Conservation (phyloP, 2,113 vertebrate genomes). For the Sceloporus tristichus region DNA sequence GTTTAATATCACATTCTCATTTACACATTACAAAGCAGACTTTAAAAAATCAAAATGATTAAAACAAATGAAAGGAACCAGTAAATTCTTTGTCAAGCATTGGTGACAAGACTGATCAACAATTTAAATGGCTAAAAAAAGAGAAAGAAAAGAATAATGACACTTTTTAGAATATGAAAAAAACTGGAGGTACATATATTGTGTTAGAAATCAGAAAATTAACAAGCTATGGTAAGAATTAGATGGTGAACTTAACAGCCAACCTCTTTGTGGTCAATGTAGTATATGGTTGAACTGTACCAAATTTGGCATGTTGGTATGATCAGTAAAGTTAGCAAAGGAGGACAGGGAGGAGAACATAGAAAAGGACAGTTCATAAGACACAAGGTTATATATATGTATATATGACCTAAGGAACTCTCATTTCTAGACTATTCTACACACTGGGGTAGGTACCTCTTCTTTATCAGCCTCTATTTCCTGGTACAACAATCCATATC, state of each 20-base stretch:
- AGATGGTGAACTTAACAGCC: slow-evolving; percentile 45
- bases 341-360: slow-evolving; percentile 58
- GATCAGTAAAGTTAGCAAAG: slow-evolving; percentile 49
- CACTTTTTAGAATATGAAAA: background rate
- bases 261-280: slow-evolving; percentile 69
- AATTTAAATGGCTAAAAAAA: slow-evolving; percentile 71
- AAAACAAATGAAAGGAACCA: slow-evolving; percentile 43
- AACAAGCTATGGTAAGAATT: slow-evolving; percentile 27
- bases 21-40: slow-evolving; percentile 63
- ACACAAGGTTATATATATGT: slow-evolving; percentile 70
- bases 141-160: slow-evolving; percentile 22
- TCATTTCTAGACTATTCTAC: slow-evolving; percentile 85
- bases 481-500: slow-evolving; percentile 94
- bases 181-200: background rate
- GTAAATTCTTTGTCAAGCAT: slow-evolving; percentile 52
- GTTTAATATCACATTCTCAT: slow-evolving; percentile 48
- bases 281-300: slow-evolving; percentile 59
- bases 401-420: slow-evolving; percentile 75
- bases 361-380: slow-evolving; percentile 65
- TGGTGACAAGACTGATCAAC: slow-evolving; percentile 40
- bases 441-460: slow-evolving; percentile 88
- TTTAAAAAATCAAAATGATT: slow-evolving; percentile 41
- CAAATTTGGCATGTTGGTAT: slow-evolving; percentile 57
- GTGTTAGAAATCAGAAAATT: slow-evolving; percentile 29
- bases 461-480: slow-evolving; percentile 93